phyloP scores from a whole-genome alignment of 2,888 invertebrate species.

The Erebia palarica region DNA sequence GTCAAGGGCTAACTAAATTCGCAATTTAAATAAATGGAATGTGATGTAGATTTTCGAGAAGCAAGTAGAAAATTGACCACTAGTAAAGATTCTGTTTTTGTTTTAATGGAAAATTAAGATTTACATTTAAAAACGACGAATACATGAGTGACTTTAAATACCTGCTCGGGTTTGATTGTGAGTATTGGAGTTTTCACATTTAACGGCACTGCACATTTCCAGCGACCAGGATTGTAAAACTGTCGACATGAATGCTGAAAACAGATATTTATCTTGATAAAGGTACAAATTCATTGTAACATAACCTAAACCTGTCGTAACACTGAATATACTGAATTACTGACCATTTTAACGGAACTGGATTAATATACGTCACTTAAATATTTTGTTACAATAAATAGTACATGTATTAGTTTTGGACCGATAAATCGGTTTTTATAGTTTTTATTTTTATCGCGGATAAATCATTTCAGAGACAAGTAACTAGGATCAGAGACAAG shows the following conservation, averaged over 20 bases:
- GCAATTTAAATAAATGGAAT: not conserved
- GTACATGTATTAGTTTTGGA: constrained; percentile 27
- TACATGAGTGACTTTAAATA: constrained; percentile 38
- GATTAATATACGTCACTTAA: constrained; percentile 34
- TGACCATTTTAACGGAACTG: constrained; percentile 41
- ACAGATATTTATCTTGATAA: constrained; percentile 38
- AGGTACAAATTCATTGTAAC: constrained; percentile 47
- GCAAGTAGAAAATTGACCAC: not conserved
- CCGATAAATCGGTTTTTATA: constrained; percentile 52
- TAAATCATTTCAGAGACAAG: constrained; percentile 45
- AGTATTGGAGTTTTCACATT: constrained; percentile 63
- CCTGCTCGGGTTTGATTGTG: constrained; percentile 65
- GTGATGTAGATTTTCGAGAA: not conserved
- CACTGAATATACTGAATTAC: constrained; percentile 35
- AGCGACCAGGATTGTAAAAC: constrained; percentile 71
- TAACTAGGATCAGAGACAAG: no score
- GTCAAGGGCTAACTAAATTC: no score
- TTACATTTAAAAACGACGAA: not conserved
- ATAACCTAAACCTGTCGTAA: constrained; percentile 56
- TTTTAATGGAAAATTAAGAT: not conserved
- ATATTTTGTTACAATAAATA: constrained; percentile 39
- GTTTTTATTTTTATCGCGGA: constrained; percentile 51
- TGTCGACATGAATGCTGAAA: constrained; percentile 78
- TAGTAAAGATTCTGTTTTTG: not conserved
- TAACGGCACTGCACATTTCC: constrained; percentile 70